Conservation (phyloP, 2,797 vertebrate genomes). For the Platyrinchus mystaceus region DNA sequence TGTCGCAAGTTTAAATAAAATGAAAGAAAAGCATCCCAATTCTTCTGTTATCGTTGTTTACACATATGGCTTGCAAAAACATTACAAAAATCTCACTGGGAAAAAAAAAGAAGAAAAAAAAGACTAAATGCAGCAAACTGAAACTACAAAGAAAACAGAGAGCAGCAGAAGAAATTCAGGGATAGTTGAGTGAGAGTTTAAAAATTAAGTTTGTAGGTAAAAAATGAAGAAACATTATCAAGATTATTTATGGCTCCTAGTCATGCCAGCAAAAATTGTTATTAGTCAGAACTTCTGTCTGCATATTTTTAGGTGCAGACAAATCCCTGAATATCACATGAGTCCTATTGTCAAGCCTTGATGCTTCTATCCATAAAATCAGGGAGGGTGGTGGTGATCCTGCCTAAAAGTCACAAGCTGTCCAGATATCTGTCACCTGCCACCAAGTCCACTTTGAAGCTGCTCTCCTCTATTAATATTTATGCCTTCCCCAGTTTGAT, state of each 20-base stretch:
- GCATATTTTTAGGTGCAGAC: not conserved
- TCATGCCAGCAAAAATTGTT: not conserved
- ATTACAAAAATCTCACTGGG: too few species aligned
- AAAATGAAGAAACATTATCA: not conserved
- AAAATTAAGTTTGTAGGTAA: not conserved
- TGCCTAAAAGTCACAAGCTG: conserved; percentile 28
- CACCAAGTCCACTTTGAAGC: not conserved
- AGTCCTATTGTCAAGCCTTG: not conserved
- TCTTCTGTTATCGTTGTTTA: not conserved
- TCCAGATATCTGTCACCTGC: conserved; percentile 55
- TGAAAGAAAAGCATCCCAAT: not conserved
- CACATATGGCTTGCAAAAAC: not conserved
- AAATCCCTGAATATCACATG: conserved; percentile 16
- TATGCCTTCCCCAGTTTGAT: conserved; percentile 47
- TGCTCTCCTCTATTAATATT: conserved; percentile 69
- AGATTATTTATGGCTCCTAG: not conserved
- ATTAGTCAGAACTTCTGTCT: not conserved
- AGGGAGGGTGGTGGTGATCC: not conserved
- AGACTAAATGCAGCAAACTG: not conserved
- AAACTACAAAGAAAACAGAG: not conserved
- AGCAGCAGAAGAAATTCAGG: not conserved
- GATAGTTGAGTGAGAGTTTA: not conserved
- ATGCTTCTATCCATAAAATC: conserved; percentile 19
- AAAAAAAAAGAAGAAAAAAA: not conserved
- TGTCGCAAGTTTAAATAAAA: not conserved